Evolutionary conservation across 92 coral and sea anemone genomes (phyloP).

Genomic region (Actinostola sp.): DNA sequence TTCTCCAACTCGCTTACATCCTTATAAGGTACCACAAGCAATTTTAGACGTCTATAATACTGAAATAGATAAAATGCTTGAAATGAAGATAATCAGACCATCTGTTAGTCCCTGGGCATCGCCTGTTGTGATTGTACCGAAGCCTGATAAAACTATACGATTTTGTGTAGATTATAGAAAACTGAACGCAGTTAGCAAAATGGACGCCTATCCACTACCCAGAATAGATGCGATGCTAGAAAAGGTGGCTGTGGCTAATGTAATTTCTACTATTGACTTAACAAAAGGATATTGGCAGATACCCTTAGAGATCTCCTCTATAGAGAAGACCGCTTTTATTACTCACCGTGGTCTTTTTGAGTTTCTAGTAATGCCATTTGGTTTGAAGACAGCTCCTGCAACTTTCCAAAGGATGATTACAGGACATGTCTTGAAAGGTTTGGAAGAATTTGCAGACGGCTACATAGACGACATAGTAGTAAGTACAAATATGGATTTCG

Average conservation of each 20-base stretch:
- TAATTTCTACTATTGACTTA: constrained; percentile 16
- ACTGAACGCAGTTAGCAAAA: constrained; percentile 9
- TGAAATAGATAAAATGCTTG: no score
- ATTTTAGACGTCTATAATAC: no score
- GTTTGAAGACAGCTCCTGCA: constrained; percentile 55
- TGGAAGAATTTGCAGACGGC: constrained; percentile 47
- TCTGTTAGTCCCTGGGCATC: constrained; percentile 59
- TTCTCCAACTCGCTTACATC: no score
- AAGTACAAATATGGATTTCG: background rate
- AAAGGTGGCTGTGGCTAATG: constrained; percentile 15
- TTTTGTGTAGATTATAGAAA: constrained; percentile 38
- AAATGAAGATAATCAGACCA: no score
- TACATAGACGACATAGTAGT: constrained; percentile 53
- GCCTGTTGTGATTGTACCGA: constrained; percentile 48
- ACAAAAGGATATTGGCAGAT: constrained; percentile 43
- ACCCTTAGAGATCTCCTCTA: background rate
- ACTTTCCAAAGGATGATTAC: constrained; percentile 61
- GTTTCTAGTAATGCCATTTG: constrained; percentile 26
- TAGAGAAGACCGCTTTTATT: no score
- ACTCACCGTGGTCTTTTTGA: no score
- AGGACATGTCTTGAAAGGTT: constrained; percentile 32
- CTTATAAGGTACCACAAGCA: no score
- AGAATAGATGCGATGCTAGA: constrained; percentile 1
- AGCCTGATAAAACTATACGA: constrained; percentile 52
- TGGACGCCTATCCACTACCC: constrained; percentile 27